Evolutionary conservation across 92 coral and sea anemone species (phyloP).

Genomic region (Zoanthus sociatus): DNA sequence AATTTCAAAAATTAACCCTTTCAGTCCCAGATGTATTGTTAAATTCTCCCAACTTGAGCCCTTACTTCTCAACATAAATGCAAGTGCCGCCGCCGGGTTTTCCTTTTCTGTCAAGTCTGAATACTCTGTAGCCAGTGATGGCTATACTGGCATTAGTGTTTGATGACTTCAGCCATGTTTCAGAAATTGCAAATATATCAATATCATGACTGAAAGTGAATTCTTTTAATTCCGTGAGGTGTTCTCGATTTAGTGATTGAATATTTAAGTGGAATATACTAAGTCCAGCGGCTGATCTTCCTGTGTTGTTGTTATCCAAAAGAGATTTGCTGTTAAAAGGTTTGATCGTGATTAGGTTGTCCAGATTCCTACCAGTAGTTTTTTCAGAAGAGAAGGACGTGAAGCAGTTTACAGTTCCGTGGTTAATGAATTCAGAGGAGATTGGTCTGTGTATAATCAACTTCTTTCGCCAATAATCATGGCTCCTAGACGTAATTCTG

Average conservation of each 20-base stretch:
- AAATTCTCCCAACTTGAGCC: too few relatives aligned
- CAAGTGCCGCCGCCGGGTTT: constrained; percentile 39
- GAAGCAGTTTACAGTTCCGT: constrained; percentile 5
- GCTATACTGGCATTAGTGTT: constrained; percentile 37
- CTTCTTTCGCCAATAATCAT: constrained; percentile 7
- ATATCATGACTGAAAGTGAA: constrained; percentile 13
- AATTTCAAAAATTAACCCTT: too few relatives aligned
- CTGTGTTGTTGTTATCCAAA: constrained; percentile 2
- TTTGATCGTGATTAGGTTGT: constrained; percentile 10
- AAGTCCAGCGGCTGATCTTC: constrained; percentile 25
- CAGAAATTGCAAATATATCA: constrained; percentile 34
- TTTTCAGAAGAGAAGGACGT: constrained; percentile 7
- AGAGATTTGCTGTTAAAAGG: constrained; percentile 17
- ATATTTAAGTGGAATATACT: constrained; percentile 32
- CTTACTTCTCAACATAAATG: too few relatives aligned
- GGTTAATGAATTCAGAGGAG: constrained; percentile 8
- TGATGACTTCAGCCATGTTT: constrained; percentile 42
- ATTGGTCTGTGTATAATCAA: constrained; percentile 12
- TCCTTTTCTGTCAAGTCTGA: constrained; percentile 36
- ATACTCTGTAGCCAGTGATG: constrained; percentile 30
- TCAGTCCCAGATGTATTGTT: too few relatives aligned
- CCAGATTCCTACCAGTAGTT: constrained; percentile 14
- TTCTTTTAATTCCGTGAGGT: constrained; percentile 23
- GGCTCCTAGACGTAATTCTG: constrained; percentile 1
- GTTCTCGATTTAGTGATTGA: constrained; percentile 34